phyloP scores from a whole-genome alignment of 2,888 invertebrate species.

The Anoplius nigerrimus region DNA sequence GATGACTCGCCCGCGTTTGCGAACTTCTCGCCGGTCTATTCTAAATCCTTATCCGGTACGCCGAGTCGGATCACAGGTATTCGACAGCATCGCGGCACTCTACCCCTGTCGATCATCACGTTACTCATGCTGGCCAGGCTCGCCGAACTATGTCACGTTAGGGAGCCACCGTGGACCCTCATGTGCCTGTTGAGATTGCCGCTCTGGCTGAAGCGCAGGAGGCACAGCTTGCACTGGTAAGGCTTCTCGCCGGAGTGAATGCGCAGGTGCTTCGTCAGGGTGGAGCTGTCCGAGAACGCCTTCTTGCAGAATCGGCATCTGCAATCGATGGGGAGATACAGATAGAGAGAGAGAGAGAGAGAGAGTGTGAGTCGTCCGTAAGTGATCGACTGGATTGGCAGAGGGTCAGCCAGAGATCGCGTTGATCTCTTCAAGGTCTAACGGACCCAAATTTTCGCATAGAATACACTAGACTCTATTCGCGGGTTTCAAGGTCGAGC shows the following conservation, averaged over 20 bases:
- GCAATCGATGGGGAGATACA: slow-evolving; percentile 33
- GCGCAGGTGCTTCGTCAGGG: slow-evolving; percentile 96
- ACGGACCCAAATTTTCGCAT: no score
- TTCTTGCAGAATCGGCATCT: slow-evolving; percentile 97
- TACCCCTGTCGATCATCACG: slow-evolving; percentile 52
- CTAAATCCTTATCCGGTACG: slow-evolving; percentile 15
- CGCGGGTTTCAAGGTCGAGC: no score
- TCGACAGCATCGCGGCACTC: slow-evolving; percentile 67
- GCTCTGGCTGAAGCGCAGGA: slow-evolving; percentile 97
- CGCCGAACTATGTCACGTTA: slow-evolving; percentile 70
- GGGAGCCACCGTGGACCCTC: slow-evolving; percentile 89
- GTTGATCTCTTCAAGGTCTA: no score
- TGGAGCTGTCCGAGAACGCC: slow-evolving; percentile 99
- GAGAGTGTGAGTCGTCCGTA: no score
- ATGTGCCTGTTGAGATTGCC: slow-evolving; percentile 99
- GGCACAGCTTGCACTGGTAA: slow-evolving; percentile 97
- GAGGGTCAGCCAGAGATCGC: no score
- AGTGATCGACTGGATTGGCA: no score
- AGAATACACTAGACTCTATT: no score
- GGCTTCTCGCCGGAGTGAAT: slow-evolving; percentile 96
- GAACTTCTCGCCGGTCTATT: background rate
- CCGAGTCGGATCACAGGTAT: slow-evolving; percentile 72
- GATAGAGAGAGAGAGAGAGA: no score
- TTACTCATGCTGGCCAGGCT: no score
- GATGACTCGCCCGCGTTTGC: no score